Conservation (phyloP, 2,113 vertebrate species). For the Casuarius casuarius region DNA sequence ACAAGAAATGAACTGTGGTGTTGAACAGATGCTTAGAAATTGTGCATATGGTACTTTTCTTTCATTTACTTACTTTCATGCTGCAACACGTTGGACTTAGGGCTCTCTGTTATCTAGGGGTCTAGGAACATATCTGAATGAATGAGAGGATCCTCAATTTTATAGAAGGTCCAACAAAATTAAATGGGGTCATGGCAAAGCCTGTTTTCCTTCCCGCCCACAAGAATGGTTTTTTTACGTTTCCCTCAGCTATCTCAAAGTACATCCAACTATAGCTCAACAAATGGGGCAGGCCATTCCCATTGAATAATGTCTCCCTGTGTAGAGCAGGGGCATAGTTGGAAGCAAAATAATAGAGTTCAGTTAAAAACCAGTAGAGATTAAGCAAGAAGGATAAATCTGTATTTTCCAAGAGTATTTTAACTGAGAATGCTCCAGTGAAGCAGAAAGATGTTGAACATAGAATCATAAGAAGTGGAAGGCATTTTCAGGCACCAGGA, state of each 20-base stretch:
- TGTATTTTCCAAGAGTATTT: not conserved
- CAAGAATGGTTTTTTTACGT: not conserved
- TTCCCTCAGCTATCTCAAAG: not conserved
- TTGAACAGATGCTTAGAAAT: not conserved
- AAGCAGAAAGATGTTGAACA: not conserved
- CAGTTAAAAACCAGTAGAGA: not conserved
- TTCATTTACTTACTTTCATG: not conserved
- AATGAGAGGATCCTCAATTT: not conserved
- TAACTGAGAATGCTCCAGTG: not conserved
- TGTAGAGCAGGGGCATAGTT: accelerated
- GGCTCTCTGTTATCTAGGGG: not conserved
- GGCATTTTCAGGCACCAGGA: not conserved
- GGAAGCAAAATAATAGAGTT: not conserved
- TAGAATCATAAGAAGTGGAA: not conserved
- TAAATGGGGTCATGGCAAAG: not conserved
- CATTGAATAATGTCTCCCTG: not conserved
- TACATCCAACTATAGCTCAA: not conserved
- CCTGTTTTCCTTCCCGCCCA: not conserved
- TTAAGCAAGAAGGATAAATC: not conserved
- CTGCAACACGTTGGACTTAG: not conserved
- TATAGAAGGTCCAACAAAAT: not conserved
- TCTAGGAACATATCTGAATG: not conserved
- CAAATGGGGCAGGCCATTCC: not conserved
- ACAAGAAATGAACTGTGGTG: not conserved
- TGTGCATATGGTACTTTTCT: not conserved